These are phyloP conservation scores for Pagetopsis macropterus DNA, from an alignment of 2,797 vertebrate genomes.

Conservation along the genomic window DNA sequence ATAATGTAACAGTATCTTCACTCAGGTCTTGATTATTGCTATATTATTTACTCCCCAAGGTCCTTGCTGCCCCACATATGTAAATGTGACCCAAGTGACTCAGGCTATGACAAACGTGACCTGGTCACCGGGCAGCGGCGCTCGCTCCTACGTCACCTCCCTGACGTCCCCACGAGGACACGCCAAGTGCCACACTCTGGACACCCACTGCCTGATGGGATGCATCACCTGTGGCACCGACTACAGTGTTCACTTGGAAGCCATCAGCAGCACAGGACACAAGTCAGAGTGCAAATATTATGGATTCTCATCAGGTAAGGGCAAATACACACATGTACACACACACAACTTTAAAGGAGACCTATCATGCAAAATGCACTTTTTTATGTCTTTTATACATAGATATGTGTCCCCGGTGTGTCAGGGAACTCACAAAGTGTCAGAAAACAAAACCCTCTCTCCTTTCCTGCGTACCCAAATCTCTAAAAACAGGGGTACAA, in stretches of 20 bases:
- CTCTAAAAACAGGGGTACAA: too few species aligned
- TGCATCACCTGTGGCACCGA: conserved; percentile 92
- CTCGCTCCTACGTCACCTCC: conserved; percentile 83
- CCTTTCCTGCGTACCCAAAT: too few species aligned
- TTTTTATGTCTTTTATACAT: too few species aligned
- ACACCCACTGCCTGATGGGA: conserved; percentile 90
- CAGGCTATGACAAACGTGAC: conserved; percentile 91
- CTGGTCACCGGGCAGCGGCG: conserved; percentile 86
- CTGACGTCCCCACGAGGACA: conserved; percentile 86
- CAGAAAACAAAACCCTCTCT: too few species aligned
- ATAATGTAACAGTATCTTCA: not conserved
- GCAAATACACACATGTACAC: conserved; percentile 4
- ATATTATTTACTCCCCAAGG: conserved; percentile 68
- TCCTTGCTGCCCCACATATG: conserved; percentile 89
- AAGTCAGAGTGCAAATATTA: conserved; percentile 83
- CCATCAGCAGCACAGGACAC: conserved; percentile 90
- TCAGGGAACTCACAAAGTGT: too few species aligned
- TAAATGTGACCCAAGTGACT: conserved; percentile 87
- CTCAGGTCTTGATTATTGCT: not conserved
- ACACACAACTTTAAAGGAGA: not conserved
- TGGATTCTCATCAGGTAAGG: conserved; percentile 91
- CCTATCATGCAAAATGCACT: too few species aligned
- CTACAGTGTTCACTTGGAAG: conserved; percentile 88
- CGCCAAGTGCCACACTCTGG: conserved; percentile 90
- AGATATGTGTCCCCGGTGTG: too few species aligned